Base-by-base conservation (phyloP, 1,140 invertebrate genomes). In the Melipona quadrifasciata region DNA sequence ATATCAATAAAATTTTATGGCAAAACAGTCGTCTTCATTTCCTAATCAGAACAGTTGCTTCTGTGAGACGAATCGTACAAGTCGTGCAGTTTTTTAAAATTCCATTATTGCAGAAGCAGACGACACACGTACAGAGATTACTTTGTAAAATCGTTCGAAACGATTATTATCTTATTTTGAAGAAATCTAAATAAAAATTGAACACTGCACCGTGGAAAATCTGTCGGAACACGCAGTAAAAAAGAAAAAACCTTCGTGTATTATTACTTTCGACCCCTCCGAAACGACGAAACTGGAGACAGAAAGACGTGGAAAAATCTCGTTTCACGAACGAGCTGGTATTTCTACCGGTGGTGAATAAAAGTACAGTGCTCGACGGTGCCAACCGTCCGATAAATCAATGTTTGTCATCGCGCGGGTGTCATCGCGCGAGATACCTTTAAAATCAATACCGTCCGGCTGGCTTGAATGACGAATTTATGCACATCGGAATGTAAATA, bases 401-500 rank as follows among this genome's bases (percentile, higher is more conserved):
- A 71, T 39, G 67, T 71, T 55, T 71, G 67, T 55, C 53, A 31
- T 68, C 47, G 57, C 17, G 16, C 47, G 71, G 27, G 47, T 72
- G 47, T 72, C 71, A 21, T 65, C 65, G 67, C n/a, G 21, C 51
- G 64, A n/a, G 51, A 47, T n/a, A 8, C n/a, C 27, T n/a, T 51
- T 65, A 74, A 64, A 74, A 81, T 81, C 80, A 64, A 81, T 81
- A 81, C 55, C 55, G 78, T 6, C 24, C 34, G 14, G 47, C 51
- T n/a, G 10, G 47, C 19, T 51, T 19, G 67, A 55, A 55, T 57
- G 78, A 72, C 68, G 68, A 73, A 81, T 81, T 81, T 61, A 74
- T 71, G 57, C 70, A 70, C 27, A 74, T 64, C 80, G 70, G 19
- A 53, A 53, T 64, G 71, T 81, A 81, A 81, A 81, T 74, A 81